Percentiles rank a stretch among this genome's conserved stretches.
phyloP scores from a whole-genome alignment of 1,140 invertebrate genomes.

The Drosophila bipectinata region DNA sequence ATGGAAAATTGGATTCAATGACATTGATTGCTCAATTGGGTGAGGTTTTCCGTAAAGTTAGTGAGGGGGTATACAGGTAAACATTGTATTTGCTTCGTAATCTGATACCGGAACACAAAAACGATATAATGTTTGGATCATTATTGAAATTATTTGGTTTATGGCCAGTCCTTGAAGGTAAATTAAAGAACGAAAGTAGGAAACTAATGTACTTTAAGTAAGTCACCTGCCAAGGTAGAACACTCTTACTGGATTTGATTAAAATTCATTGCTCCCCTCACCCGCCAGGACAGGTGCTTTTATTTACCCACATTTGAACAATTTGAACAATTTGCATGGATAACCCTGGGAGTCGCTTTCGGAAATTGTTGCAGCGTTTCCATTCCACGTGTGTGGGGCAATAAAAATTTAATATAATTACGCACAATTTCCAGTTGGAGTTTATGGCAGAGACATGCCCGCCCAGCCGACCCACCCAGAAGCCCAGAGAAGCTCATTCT shows the following conservation, averaged over 20 bases:
- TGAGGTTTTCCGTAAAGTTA: background rate
- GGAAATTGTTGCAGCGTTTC: constrained; percentile 67
- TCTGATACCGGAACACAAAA: constrained; percentile 32
- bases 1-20: constrained; percentile 39
- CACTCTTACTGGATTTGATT: constrained; percentile 24
- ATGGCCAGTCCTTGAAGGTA: background rate
- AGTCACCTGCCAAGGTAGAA: background rate
- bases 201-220: background rate
- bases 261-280: constrained; percentile 36
- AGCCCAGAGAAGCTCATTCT: constrained; percentile 17
- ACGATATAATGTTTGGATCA: constrained; percentile 30
- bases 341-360: constrained; percentile 12
- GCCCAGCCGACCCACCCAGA: background rate
- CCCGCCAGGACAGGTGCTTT: background rate
- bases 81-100: constrained; percentile 15
- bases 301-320: constrained; percentile 13
- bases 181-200: background rate
- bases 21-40: constrained; percentile 44
- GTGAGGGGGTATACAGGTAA: background rate
- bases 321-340: constrained; percentile 38
- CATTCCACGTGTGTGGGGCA: constrained; percentile 58
- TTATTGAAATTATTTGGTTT: constrained; percentile 1
- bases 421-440: constrained; percentile 78
- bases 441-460: constrained; percentile 63
- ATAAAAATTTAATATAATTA: constrained; percentile 83